Evolutionary conservation across 2,888 invertebrate species (phyloP), one percentile per base, ranked within the genome.

Genomic region (Coelinius sp.): DNA sequence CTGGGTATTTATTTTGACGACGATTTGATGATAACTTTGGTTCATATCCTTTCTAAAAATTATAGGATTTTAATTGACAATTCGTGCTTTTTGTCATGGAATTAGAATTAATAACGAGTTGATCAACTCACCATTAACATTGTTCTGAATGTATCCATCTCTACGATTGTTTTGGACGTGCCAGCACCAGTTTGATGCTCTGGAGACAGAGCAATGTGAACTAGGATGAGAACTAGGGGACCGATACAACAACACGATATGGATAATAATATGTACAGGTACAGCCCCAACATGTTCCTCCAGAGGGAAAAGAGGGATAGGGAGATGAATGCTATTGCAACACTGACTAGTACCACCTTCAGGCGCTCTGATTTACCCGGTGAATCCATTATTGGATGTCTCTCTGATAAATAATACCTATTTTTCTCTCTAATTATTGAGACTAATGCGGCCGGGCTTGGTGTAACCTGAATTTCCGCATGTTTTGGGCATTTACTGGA

Each of bases 181-280:
- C 91, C 91, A 46, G 90, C 83, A 49, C 91, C 90, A 49, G 91
- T 92, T 85, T 92, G 91, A 83, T 93, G 91, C 59, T 91, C 91
- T 17, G 92, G 91, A 22, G 93, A 93, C 41, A 93, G 86, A 73
- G 91, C 89, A 68, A 92, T 88, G 83, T 93, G 92, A 74, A 92
- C 90, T 90, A 92, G 91, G 80, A 93, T 86, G 62, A 90, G 89
- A 64, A 88, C 84, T 44, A 88, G 80, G 35, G 89, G 85, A 53
- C 90, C 89, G 38, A 89, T 79, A 22, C 83, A 74, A 53, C 83
- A 82, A 65, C 87, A 87, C 10, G 85, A 84, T 0, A 85, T 52
- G 22, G 85, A 84, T 69, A 87, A 75, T 41, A 82, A 49, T 49
- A 79, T 79, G 70, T 81, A 85, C 24, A 84, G 77, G 69, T 75